phyloP scores from a whole-genome alignment of 2,888 invertebrate species.

The Trachelus stipa region DNA sequence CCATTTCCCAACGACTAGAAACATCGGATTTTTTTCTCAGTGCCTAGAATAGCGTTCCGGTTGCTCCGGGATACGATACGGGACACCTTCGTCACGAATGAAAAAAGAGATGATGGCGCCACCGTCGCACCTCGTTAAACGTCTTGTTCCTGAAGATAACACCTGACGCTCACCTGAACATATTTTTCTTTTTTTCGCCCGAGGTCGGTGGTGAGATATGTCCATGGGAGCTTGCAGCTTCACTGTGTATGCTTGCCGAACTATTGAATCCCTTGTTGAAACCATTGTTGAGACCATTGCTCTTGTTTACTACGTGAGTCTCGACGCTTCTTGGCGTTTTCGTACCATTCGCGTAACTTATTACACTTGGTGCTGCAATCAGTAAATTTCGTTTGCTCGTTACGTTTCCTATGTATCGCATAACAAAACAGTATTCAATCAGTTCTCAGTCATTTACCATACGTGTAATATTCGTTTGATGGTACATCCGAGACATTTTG shows the following conservation, averaged over 20 bases:
- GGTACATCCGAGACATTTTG: slow-evolving; percentile 15
- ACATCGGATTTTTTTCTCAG: not conserved
- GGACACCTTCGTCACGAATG: not conserved
- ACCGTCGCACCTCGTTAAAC: not conserved
- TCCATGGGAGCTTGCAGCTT: slow-evolving; percentile 29
- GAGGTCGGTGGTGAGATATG: slow-evolving; percentile 49
- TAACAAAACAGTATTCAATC: not conserved
- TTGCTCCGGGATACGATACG: not conserved
- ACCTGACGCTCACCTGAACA: slow-evolving; percentile 55
- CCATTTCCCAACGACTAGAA: not conserved
- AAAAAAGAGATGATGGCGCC: not conserved
- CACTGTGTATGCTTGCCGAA: slow-evolving; percentile 19
- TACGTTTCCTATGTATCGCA: not conserved
- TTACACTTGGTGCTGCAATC: slow-evolving; percentile 16
- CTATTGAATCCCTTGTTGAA: slow-evolving; percentile 17
- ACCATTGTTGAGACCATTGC: slow-evolving; percentile 8
- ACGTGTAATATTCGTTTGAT: slow-evolving; percentile 17
- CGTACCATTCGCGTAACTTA: slow-evolving; percentile 11
- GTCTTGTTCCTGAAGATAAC: not conserved
- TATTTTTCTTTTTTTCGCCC: slow-evolving; percentile 56
- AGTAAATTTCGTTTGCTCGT: not conserved
- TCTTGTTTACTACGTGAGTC: not conserved
- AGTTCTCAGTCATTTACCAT: slow-evolving; percentile 7
- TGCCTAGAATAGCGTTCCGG: not conserved
- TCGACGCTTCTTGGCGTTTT: slow-evolving; percentile 10